phyloP scores from a whole-genome alignment of 2,797 vertebrate species.

The Miichthys miiuy region DNA sequence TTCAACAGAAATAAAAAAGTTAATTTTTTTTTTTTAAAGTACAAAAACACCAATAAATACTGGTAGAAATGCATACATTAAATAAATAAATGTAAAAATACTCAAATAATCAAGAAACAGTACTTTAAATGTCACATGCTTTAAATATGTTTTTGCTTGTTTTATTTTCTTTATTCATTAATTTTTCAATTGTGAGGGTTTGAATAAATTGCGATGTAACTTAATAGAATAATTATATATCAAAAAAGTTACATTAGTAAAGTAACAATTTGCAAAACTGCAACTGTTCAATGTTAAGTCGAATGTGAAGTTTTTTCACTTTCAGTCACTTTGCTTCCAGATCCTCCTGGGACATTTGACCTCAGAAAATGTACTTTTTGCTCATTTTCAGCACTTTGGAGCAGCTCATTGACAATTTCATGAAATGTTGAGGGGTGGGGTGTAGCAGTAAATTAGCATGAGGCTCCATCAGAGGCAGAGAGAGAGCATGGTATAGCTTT shows the following conservation, averaged over 20 bases:
- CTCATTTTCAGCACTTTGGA: slow-evolving; percentile 37
- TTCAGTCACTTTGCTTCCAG: slow-evolving; percentile 7
- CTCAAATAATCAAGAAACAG: background rate
- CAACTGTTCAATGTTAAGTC: background rate
- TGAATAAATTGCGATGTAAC: background rate
- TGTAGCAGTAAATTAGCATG: slow-evolving; percentile 68
- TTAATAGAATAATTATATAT: background rate
- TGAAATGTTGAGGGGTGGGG: slow-evolving; percentile 17
- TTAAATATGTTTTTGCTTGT: background rate
- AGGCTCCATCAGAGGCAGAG: slow-evolving; percentile 61
- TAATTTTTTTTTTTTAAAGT: no score
- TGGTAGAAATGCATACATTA: no score
- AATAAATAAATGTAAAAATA: no score
- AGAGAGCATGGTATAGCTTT: slow-evolving; percentile 48
- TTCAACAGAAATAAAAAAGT: background rate
- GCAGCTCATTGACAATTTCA: slow-evolving; percentile 51
- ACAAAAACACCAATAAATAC: no score
- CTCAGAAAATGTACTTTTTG: slow-evolving; percentile 20
- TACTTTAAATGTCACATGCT: no score
- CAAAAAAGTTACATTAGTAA: background rate
- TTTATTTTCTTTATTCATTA: background rate
- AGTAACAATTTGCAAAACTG: background rate
- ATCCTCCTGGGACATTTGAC: slow-evolving; percentile 21
- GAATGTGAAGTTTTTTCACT: background rate
- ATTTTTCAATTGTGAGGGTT: background rate